Percentiles rank a stretch among this genome's conserved stretches.
phyloP scores from a whole-genome alignment of 2,888 invertebrate genomes.

The Sympetrum striolatum region DNA sequence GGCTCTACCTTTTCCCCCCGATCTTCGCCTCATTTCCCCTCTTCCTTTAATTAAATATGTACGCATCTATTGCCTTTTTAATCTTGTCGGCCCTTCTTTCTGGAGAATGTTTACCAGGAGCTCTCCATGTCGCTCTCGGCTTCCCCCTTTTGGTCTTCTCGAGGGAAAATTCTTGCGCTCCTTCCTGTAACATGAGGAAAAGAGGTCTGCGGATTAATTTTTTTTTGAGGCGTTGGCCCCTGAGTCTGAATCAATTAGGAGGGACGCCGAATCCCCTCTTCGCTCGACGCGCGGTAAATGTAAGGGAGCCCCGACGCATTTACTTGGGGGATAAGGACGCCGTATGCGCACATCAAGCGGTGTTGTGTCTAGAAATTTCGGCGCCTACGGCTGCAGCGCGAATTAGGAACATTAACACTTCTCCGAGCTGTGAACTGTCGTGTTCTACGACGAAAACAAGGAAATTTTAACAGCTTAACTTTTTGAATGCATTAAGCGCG shows the following conservation, averaged over 20 bases:
- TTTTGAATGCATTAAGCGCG: too few relatives aligned
- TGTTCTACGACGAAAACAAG: too few relatives aligned
- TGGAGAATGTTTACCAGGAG: neutral
- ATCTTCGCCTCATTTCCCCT: neutral
- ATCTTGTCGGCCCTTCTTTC: neutral
- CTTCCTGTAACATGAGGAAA: neutral
- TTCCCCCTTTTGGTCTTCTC: neutral
- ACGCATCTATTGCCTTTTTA: neutral
- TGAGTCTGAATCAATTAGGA: conserved; percentile 23
- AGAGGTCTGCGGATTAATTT: neutral
- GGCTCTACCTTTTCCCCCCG: neutral
- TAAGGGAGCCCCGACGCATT: too few relatives aligned
- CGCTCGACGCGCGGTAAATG: too few relatives aligned
- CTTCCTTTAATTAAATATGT: neutral
- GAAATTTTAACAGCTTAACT: too few relatives aligned
- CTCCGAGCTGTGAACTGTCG: too few relatives aligned
- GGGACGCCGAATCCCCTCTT: neutral
- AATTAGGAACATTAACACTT: too few relatives aligned
- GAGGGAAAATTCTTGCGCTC: neutral
- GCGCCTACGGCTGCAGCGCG: too few relatives aligned
- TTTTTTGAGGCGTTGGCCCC: conserved; percentile 1
- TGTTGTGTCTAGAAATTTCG: too few relatives aligned
- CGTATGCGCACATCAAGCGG: too few relatives aligned
- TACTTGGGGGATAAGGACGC: too few relatives aligned
- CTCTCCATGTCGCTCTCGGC: neutral